A percentile compares a stretch with the other conserved stretches of the same genome.
Conservation (phyloP, 2,797 vertebrate species). For the Schizothorax lantsangensis region DNA sequence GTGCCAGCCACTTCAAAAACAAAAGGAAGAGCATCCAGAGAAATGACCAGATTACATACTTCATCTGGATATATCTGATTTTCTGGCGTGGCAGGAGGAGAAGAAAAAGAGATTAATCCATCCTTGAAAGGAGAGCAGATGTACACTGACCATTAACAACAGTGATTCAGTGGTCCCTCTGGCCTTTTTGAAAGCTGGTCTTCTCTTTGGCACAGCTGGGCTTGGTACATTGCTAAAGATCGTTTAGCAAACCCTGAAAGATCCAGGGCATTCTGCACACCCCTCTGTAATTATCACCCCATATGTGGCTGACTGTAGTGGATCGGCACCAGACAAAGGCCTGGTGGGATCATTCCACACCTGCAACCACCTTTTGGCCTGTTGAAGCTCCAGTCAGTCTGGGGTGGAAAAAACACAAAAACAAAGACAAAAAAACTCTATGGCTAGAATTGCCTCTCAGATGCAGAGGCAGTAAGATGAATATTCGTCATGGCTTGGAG, state of each 20-base stretch:
- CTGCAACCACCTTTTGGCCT: conserved; percentile 48
- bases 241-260: conserved; percentile 63
- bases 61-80: conserved; percentile 25
- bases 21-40: background rate
- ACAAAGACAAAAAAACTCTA: background rate
- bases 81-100: background rate
- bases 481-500: background rate
- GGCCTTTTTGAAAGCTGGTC: conserved; percentile 51
- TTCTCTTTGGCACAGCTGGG: conserved; percentile 62
- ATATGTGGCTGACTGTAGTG: conserved; percentile 61
- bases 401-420: background rate
- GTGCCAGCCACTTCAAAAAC: background rate
- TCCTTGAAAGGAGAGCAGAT: conserved; percentile 50
- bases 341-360: conserved; percentile 50
- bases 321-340: conserved; percentile 48
- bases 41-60: background rate
- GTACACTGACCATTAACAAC: conserved; percentile 53
- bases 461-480: background rate
- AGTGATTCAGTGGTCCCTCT: conserved; percentile 40
- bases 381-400: background rate
- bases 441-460: background rate
- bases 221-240: conserved; percentile 51
- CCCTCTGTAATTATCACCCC: conserved; percentile 66
- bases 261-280: conserved; percentile 56
- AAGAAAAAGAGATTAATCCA: conserved; percentile 36